Evolutionary conservation across 2,113 vertebrate species (phyloP).

Genomic region (Lepisosteus oculatus): DNA sequence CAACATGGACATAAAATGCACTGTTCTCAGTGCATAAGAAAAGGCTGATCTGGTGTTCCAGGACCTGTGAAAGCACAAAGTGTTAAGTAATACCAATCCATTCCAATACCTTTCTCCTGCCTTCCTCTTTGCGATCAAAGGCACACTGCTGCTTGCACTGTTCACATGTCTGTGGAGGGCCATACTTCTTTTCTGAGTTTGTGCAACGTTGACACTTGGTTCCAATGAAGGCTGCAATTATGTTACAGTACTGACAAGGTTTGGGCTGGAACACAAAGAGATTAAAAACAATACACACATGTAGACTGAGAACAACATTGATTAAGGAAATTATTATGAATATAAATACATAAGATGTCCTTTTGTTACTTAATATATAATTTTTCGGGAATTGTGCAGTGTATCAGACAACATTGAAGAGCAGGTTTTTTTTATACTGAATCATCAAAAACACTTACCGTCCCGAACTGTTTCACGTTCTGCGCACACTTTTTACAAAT

Average conservation of each 20-base stretch:
- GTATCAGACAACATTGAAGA: no score
- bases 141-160: conserved; percentile 98
- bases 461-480: conserved; percentile 97
- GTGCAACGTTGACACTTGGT: conserved; percentile 97
- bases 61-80: background rate
- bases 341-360: no score
- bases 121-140: conserved; percentile 97
- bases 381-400: no score
- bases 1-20: no score
- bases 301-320: background rate
- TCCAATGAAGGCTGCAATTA: conserved; percentile 96
- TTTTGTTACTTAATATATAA: no score
- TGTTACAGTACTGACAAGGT: conserved; percentile 98
- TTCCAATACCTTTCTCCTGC: conserved; percentile 83
- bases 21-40: no score
- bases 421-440: no score
- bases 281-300: background rate
- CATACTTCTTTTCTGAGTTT: conserved; percentile 97
- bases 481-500: conserved; percentile 99
- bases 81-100: background rate
- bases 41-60: background rate
- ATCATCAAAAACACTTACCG: conserved; percentile 67
- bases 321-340: no score
- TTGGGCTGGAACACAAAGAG: conserved; percentile 76
- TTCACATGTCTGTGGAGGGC: conserved; percentile 91